Evolutionary conservation across 2,797 vertebrate genomes (phyloP).

Genomic region (Cephalopachus bancanus): DNA sequence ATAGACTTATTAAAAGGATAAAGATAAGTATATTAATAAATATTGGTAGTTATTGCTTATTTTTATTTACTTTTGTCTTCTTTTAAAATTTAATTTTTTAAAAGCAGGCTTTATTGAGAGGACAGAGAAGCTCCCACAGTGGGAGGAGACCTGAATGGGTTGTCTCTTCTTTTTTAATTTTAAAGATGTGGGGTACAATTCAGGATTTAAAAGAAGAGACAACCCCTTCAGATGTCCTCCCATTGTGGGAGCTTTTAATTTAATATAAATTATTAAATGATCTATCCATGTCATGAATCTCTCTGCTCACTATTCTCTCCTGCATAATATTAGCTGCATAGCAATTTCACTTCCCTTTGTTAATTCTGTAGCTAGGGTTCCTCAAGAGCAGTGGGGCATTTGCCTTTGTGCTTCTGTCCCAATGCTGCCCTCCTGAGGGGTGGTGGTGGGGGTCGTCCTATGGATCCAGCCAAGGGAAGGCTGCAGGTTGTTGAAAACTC

Average conservation of each 20-base stretch:
- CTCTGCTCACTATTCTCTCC: not conserved
- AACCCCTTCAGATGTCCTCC: too few relatives aligned
- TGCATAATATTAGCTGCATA: not conserved
- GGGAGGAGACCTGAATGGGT: too few relatives aligned
- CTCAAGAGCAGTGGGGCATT: too few relatives aligned
- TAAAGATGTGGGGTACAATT: too few relatives aligned
- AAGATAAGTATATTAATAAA: not conserved
- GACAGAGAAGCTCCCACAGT: too few relatives aligned
- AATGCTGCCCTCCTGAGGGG: not conserved
- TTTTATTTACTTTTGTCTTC: not conserved
- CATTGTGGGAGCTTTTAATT: too few relatives aligned
- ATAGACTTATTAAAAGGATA: not conserved
- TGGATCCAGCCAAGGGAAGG: not conserved
- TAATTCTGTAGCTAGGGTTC: not conserved
- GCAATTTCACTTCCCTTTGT: not conserved
- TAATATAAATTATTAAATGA: not conserved
- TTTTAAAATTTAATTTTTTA: too few relatives aligned
- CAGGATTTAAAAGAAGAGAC: too few relatives aligned
- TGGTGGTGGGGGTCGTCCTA: too few relatives aligned
- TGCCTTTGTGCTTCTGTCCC: not conserved
- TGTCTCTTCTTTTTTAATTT: too few relatives aligned
- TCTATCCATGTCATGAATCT: not conserved
- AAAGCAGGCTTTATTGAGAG: too few relatives aligned
- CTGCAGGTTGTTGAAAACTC: not conserved
- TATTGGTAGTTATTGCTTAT: not conserved